Percentiles rank a stretch among this genome's conserved stretches.
These are phyloP conservation scores for Masnerella sp. DNA, from an alignment of 2,888 invertebrate genomes.

Conservation along the genomic window DNA sequence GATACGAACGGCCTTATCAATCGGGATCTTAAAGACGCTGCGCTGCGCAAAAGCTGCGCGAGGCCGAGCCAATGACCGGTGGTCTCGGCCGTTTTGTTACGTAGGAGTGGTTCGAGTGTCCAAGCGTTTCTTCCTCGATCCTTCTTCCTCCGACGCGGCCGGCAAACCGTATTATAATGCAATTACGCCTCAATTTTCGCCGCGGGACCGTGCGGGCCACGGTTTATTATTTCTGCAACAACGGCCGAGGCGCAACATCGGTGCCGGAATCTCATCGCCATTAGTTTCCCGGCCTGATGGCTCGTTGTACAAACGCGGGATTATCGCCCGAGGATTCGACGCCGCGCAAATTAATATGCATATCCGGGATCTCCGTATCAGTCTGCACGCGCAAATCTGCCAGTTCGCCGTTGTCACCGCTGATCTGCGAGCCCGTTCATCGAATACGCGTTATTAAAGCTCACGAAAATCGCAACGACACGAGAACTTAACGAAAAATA, in stretches of 20 bases:
- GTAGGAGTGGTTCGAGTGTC: slow-evolving; percentile 45
- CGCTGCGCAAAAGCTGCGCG: slow-evolving; percentile 25
- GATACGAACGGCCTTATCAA: slow-evolving; percentile 27
- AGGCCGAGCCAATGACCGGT: slow-evolving; percentile 42
- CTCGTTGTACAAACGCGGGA: slow-evolving; percentile 65
- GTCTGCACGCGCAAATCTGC: slow-evolving; percentile 47
- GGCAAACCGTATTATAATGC: slow-evolving; percentile 61
- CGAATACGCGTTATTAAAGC: slow-evolving; percentile 45
- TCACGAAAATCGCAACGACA: slow-evolving; percentile 25
- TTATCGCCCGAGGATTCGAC: slow-evolving; percentile 66
- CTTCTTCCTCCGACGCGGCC: slow-evolving; percentile 37
- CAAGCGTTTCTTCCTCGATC: slow-evolving; percentile 48
- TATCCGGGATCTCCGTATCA: slow-evolving; percentile 51
- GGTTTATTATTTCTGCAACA: slow-evolving; percentile 60
- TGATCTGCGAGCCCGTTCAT: slow-evolving; percentile 17
- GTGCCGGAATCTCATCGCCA: slow-evolving; percentile 68
- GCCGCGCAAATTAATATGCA: slow-evolving; percentile 57
- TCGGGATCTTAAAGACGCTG: slow-evolving; percentile 25
- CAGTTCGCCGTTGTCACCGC: slow-evolving; percentile 25
- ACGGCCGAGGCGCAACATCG: slow-evolving; percentile 49
- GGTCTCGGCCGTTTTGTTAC: slow-evolving; percentile 27
- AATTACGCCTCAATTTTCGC: slow-evolving; percentile 67
- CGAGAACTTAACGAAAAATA: slow-evolving; percentile 29
- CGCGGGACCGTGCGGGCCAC: slow-evolving; percentile 44
- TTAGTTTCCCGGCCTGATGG: slow-evolving; percentile 69